Percentiles rank a stretch among this genome's conserved stretches.
These are phyloP conservation scores for Coluber constrictor DNA, from an alignment of 2,797 vertebrate species.

Conservation along the genomic window DNA sequence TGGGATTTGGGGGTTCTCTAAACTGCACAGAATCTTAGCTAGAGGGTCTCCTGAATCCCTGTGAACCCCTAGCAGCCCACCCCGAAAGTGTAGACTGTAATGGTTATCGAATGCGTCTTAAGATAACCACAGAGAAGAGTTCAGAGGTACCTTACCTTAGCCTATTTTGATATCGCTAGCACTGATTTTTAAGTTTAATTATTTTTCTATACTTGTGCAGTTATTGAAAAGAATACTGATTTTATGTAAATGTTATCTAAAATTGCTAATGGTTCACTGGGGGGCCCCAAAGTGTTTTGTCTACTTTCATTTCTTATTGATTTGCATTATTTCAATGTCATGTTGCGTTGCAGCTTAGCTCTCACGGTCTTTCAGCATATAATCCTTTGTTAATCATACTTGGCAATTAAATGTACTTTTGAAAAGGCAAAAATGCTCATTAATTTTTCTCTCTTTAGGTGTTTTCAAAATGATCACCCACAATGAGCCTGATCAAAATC, in stretches of 20 bases:
- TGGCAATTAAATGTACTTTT: constrained; percentile 8
- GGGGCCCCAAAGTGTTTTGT: neutral
- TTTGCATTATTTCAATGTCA: neutral
- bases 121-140: no score
- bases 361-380: neutral
- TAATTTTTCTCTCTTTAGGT: neutral
- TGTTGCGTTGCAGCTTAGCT: neutral
- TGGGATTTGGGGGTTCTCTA: no score
- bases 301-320: neutral
- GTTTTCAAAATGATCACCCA: neutral
- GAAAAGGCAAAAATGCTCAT: neutral
- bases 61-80: no score
- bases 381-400: neutral
- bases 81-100: neutral
- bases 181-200: neutral
- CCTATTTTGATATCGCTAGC: neutral
- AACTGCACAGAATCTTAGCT: no score
- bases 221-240: neutral
- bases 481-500: neutral
- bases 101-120: neutral
- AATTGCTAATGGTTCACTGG: neutral
- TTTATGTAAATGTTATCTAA: neutral
- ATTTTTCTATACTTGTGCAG: neutral
- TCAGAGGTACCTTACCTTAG: neutral
- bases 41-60: no score